phyloP scores from a whole-genome alignment of 2,113 vertebrate species.

The Leptodactylus fuscus region DNA sequence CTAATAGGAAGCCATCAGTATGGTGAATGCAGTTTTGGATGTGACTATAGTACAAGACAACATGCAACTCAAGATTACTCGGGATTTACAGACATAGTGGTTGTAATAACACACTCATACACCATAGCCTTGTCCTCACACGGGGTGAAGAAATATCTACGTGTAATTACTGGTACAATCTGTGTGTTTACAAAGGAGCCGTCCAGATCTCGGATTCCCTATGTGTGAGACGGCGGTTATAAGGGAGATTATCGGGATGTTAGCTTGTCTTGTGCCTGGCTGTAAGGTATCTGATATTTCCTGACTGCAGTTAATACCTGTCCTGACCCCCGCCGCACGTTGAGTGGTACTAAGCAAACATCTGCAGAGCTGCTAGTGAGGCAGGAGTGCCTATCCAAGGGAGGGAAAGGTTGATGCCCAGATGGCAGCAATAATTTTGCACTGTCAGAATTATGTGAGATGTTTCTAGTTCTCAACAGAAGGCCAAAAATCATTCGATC shows the following conservation, averaged over 20 bases:
- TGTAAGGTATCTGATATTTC: constrained; percentile 3
- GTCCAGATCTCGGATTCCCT: not conserved
- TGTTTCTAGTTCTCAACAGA: too few relatives aligned
- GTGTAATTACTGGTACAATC: not conserved
- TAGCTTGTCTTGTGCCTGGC: not conserved
- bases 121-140: not conserved
- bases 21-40: not conserved
- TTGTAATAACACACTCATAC: constrained; percentile 7
- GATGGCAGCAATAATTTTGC: not conserved
- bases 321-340: constrained; percentile 6
- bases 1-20: not conserved
- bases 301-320: constrained; percentile 39
- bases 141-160: not conserved
- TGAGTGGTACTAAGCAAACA: constrained; percentile 33
- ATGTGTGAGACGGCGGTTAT: not conserved
- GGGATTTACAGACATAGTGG: not conserved
- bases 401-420: not conserved
- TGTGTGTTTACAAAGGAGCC: not conserved
- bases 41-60: not conserved
- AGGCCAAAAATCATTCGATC: too few relatives aligned
- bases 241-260: constrained; percentile 43
- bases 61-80: not conserved
- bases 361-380: not conserved
- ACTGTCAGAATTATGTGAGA: too few relatives aligned
- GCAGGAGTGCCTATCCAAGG: too few relatives aligned